Base-by-base conservation (phyloP, 2,888 invertebrate genomes). In the Brachyptera risi region DNA sequence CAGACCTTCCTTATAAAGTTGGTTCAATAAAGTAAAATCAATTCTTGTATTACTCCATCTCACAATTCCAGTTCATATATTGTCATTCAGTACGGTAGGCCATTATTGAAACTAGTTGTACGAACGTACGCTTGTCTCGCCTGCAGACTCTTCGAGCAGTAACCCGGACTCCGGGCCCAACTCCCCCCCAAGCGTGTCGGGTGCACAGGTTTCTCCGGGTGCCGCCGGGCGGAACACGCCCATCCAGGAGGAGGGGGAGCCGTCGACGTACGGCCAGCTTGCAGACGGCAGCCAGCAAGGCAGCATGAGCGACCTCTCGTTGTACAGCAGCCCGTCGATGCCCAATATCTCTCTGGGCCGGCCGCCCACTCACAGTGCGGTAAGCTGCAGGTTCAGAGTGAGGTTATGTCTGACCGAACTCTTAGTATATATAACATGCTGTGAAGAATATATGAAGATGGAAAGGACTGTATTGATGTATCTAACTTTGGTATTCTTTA, bases 321-420 rank as follows among this genome's bases (percentile, higher is more conserved):
- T 96, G 65, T 96, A 96, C 80, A 93, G 92, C 69, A 94, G 94
- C 70, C 96, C 96, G 61, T 96, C 96, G 71, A 88, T 96, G 89
- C 96, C 96, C 71, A 96, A 96, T 80, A 96, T 96, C 74, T 95
- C 95, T 65, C 81, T 96, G 70, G 96, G 93, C 61, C 82, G 91
- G 69, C 92, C 92, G 66, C 76, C 76, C 24, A 71, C 72, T 58
- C 74, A 76, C 62, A 70, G 71, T 62, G 73, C 74, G 49, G 31
- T 31, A 11, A 31, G 11, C n/a, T n/a, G n/a, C n/a, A n/a, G n/a
- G n/a, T n/a, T n/a, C n/a, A n/a, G n/a, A n/a, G n/a, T n/a, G n/a
- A n/a, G n/a, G n/a, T n/a, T n/a, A n/a, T n/a, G n/a, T n/a, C n/a
- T n/a, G n/a, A n/a, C n/a, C n/a, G n/a, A n/a, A n/a, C n/a, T n/a